Conservation (phyloP, 1,140 invertebrate species). For the Drosophila miranda region DNA sequence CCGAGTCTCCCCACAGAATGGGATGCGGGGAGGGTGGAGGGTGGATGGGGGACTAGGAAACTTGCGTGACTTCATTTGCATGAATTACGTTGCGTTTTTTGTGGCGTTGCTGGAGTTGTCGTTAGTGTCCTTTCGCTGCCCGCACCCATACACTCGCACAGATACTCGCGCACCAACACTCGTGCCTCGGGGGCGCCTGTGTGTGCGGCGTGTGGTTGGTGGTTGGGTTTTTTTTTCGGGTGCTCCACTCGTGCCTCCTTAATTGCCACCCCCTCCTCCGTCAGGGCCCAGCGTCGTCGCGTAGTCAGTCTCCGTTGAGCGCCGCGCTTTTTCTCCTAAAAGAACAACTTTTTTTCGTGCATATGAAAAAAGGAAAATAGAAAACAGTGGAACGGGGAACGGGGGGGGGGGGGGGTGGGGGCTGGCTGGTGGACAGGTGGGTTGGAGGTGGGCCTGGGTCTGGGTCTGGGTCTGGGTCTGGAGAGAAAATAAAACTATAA, state of each 20-base stretch:
- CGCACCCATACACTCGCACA: conserved; percentile 17
- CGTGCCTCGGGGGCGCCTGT: conserved; percentile 29
- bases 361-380: conserved; percentile 47
- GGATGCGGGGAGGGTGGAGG: neutral
- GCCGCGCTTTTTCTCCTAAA: conserved; percentile 30
- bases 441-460: too few species aligned
- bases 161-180: conserved; percentile 15
- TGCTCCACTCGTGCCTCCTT: conserved; percentile 49
- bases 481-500: conserved; percentile 38
- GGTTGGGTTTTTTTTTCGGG: conserved; percentile 35
- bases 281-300: neutral
- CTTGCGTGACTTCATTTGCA: conserved; percentile 82
- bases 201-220: conserved; percentile 43
- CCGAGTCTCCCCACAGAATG: conserved; percentile 12
- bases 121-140: conserved; percentile 65
- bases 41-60: conserved; percentile 8
- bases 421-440: conserved; percentile 8
- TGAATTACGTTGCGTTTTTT: conserved; percentile 73
- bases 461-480: conserved; percentile 1
- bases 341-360: conserved; percentile 49
- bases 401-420: too few species aligned
- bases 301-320: conserved; percentile 59
- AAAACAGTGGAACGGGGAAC: conserved; percentile 4
- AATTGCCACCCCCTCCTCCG: conserved; percentile 47
- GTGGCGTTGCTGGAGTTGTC: conserved; percentile 25